Base-by-base conservation (phyloP, 2,113 vertebrate genomes). In the Hypomesus transpacificus region DNA sequence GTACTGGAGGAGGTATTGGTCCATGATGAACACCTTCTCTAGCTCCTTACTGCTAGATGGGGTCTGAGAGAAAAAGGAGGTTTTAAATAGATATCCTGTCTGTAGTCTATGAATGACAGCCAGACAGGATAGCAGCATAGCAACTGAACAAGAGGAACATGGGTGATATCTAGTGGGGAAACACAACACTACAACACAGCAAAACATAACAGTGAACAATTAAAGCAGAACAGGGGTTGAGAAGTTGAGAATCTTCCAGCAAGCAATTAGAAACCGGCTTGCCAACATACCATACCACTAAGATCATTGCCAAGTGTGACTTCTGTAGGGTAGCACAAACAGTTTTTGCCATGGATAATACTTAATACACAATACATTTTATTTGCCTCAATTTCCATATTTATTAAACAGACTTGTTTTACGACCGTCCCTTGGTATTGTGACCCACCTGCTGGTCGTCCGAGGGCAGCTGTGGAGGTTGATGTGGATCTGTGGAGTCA, bases 1-100 rank as follows among this genome's bases (percentile, higher is more conserved):
- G 64, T 77, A 91, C 9, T 21, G 68, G 26, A 90, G 31, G 22
- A 90, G 81, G 70, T 80, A 85, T 8, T 70, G 16, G 0, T 88
- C 81, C 0, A 75, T 0, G 1, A 39, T 60, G 34, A 80, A 79
- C 24, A 39, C 76, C 67, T 80, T 89, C 76, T 87, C 78, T 6
- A 80, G 61, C 53, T 7, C 0, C 74, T 71, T 81, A 22, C 22
- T 9, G 20, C 60, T 76, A 16, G 31, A 3, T 67, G 72, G 72
- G 51, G 4, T 31, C 22, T 78, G 80, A 21, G 63, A 31, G 66
- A 73, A 8, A 26, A 56, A 50, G 51, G 5, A 51, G 34, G 26
- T 2, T 51, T 5, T 18, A 39, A 57, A 18, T 64, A 0, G 24
- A 4, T 1, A 1, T 24, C 4, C 11, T 60, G 2, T 22, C 21